Evolutionary conservation across 1,140 invertebrate species (phyloP).

Genomic region (Aporrectodea caliginosa): DNA sequence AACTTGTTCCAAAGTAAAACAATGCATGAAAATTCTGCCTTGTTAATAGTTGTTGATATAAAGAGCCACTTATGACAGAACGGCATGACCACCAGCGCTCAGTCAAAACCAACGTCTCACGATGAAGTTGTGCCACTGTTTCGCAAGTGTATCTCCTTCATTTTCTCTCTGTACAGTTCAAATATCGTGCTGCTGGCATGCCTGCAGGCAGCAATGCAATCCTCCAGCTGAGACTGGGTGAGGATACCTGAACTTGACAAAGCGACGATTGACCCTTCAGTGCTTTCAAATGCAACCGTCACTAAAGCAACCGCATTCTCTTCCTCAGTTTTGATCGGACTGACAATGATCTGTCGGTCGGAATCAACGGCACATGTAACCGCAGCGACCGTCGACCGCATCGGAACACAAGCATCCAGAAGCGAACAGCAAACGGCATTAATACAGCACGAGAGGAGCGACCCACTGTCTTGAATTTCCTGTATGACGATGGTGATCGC

Average conservation of each 20-base stretch:
- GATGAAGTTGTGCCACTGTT: no score
- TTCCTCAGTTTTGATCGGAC: slow-evolving; percentile 62
- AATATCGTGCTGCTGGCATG: neutral
- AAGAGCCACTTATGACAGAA: no score
- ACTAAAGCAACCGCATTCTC: slow-evolving; percentile 34
- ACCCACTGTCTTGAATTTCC: slow-evolving; percentile 79
- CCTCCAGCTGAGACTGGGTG: slow-evolving; percentile 43
- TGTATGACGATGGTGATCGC: slow-evolving; percentile 74
- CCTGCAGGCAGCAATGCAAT: slow-evolving; percentile 37
- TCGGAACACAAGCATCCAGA: slow-evolving; percentile 72
- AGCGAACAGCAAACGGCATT: slow-evolving; percentile 77
- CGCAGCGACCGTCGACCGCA: slow-evolving; percentile 76
- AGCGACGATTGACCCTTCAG: slow-evolving; percentile 40
- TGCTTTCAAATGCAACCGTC: slow-evolving; percentile 51
- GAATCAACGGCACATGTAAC: slow-evolving; percentile 65
- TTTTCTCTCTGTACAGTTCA: neutral
- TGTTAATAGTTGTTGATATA: no score
- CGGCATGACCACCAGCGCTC: no score
- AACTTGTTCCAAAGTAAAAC: no score
- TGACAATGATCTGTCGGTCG: slow-evolving; percentile 64
- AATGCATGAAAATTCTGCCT: no score
- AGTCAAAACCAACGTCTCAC: no score
- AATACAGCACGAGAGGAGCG: slow-evolving; percentile 74
- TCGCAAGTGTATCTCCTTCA: no score
- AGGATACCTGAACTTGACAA: slow-evolving; percentile 41